Percentiles rank a stretch among this genome's conserved stretches.
These are phyloP conservation scores for Ashinkailepas kermadecensis DNA, from an alignment of 2,888 invertebrate genomes.

Conservation along the genomic window DNA sequence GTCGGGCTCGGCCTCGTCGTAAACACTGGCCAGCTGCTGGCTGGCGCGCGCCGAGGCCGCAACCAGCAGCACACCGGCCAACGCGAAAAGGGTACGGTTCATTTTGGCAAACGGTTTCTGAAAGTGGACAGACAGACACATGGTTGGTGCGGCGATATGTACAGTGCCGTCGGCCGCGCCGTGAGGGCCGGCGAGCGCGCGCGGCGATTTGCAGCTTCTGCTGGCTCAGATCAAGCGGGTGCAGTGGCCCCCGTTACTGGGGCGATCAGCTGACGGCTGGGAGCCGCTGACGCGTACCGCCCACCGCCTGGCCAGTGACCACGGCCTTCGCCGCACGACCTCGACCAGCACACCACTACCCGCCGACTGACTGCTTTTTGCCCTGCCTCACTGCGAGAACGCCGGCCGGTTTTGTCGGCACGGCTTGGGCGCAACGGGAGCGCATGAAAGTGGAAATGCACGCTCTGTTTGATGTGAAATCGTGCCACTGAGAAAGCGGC, in stretches of 20 bases:
- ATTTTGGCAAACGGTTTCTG: not conserved
- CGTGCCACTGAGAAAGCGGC: not conserved
- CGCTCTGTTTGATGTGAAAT: not conserved
- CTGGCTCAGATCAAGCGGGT: too few relatives aligned
- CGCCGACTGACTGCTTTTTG: not conserved
- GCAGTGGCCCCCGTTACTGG: too few relatives aligned
- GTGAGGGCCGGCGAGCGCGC: too few relatives aligned
- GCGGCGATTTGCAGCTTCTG: not conserved
- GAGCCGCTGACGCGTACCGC: not conserved
- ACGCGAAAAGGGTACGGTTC: conserved; percentile 8
- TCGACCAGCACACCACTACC: not conserved
- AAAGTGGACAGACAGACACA: not conserved
- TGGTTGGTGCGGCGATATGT: not conserved
- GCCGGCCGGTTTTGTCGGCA: not conserved
- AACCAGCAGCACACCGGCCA: not conserved
- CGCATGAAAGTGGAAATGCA: not conserved
- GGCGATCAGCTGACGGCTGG: not conserved
- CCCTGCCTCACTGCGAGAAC: not conserved
- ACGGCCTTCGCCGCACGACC: not conserved
- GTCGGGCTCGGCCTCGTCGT: conserved; percentile 28
- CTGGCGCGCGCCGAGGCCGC: conserved; percentile 1
- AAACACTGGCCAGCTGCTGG: not conserved
- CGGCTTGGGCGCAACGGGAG: too few relatives aligned
- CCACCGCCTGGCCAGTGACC: not conserved
- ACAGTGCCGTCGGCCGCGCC: not conserved